Base-by-base conservation (phyloP, 2,113 vertebrate species). In the Dromaius novaehollandiae region DNA sequence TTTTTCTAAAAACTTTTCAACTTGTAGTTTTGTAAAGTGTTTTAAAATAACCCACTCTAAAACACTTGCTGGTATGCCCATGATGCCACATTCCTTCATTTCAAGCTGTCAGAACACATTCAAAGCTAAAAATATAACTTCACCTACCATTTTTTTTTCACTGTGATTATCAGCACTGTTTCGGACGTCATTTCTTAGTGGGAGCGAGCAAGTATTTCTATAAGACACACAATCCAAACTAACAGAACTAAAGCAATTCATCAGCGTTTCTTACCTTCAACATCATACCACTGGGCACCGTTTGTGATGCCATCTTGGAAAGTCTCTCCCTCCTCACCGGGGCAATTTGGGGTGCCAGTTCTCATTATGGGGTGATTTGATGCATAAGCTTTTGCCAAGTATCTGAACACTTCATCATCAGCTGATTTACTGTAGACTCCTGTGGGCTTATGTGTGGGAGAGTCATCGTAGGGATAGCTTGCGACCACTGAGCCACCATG, bases 401-500 rank as follows among this genome's bases (percentile, higher is more conserved):
- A 98, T 74, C 95, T 98, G 96, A 99, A 99, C 64, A 99, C 98
- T 65, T 96, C 95, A 40, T 99, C 99, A 11, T 99, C 99, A 9
- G 98, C 98, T 2, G 99, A 98, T 93, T 93, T 98, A 93, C 99
- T 99, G 95, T 99, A 99, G 81, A 97, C 56, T 50, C 99, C 99
- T 50, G 97, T 92, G 14, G 5, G 7, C 40, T 88, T 34, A 75
- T 99, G 99, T 4, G 60, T 74, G 48, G 97, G 94, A 17, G 99
- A 99, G 97, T 99, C 99, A 68, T 99, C 99, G 21, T 99, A 99
- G 34, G 99, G 99, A 96, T 99, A 99, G 97, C 99, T 99, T 93
- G 99, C 99, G 58, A 99, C 99, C 89, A 99, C 99, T 0, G 99
- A 99, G 84, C 99, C 99, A 9, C 99, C 99, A 0, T 99, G 99